Evolutionary conservation across 35 echinoderm and acorn worm genomes (phyloP).

Genomic region (Eucidaris tribuloides): DNA sequence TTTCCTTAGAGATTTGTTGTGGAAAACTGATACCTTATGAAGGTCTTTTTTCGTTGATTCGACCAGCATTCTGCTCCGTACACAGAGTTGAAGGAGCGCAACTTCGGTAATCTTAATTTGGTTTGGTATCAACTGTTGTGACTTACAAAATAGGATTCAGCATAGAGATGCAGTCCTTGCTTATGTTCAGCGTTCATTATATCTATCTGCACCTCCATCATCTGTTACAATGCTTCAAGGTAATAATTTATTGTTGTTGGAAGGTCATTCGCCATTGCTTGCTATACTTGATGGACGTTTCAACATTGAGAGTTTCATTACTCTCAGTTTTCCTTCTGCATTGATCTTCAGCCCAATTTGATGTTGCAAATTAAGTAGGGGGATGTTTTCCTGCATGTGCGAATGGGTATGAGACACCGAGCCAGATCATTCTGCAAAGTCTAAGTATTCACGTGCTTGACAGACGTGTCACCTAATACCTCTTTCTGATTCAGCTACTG

Average conservation of each 20-base stretch:
- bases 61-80: background rate
- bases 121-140: background rate
- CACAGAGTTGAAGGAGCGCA: background rate
- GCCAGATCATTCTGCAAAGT: constrained; percentile 47
- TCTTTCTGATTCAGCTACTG: background rate
- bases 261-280: background rate
- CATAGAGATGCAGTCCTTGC: background rate
- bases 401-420: background rate
- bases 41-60: no score
- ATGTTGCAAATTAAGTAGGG: background rate
- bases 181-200: background rate
- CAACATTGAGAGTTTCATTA: background rate
- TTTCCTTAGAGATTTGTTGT: no score
- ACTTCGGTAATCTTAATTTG: background rate
- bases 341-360: constrained; percentile 21
- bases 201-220: background rate
- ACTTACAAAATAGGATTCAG: background rate
- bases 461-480: constrained; percentile 24
- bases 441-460: constrained; percentile 28
- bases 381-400: constrained; percentile 34
- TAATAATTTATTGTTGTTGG: background rate
- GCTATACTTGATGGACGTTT: background rate
- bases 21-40: no score
- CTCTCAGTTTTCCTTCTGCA: background rate
- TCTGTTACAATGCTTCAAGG: background rate